Conservation (phyloP, 2,888 invertebrate genomes). For the Plagodis dolabraria region DNA sequence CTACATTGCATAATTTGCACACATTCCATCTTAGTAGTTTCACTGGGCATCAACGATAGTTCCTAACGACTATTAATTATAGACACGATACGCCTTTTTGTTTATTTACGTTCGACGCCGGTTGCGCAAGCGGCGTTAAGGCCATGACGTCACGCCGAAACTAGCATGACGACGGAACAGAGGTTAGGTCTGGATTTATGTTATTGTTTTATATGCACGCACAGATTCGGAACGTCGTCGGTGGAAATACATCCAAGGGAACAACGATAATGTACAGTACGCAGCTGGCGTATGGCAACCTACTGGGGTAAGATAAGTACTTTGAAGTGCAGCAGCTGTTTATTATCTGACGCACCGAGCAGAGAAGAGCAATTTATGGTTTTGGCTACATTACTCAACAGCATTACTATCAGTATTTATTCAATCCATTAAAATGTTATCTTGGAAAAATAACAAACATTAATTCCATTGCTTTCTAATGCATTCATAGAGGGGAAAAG, state of each 20-base stretch:
- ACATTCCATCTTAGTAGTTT: too few relatives aligned
- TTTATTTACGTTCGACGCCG: slow-evolving; percentile 63
- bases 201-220: slow-evolving; percentile 36
- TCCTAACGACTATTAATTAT: slow-evolving; percentile 11
- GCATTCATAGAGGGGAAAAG: too few relatives aligned
- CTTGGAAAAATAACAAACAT: not conserved
- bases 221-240: slow-evolving; percentile 26
- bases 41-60: not conserved
- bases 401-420: not conserved
- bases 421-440: not conserved
- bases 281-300: not conserved
- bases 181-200: slow-evolving; percentile 35
- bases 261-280: slow-evolving; percentile 8
- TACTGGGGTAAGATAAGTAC: not conserved
- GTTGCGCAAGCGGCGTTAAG: slow-evolving; percentile 55
- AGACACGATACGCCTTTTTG: slow-evolving; percentile 44
- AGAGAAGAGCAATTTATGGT: too few relatives aligned
- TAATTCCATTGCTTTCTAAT: too few relatives aligned
- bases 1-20: too few relatives aligned
- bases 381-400: too few relatives aligned
- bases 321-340: slow-evolving; percentile 10
- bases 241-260: slow-evolving; percentile 16
- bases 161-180: slow-evolving; percentile 50
- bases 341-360: not conserved
- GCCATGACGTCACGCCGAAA: slow-evolving; percentile 58